Evolutionary conservation across 2,113 vertebrate genomes (phyloP).

Genomic region (Cisticola juncidis): DNA sequence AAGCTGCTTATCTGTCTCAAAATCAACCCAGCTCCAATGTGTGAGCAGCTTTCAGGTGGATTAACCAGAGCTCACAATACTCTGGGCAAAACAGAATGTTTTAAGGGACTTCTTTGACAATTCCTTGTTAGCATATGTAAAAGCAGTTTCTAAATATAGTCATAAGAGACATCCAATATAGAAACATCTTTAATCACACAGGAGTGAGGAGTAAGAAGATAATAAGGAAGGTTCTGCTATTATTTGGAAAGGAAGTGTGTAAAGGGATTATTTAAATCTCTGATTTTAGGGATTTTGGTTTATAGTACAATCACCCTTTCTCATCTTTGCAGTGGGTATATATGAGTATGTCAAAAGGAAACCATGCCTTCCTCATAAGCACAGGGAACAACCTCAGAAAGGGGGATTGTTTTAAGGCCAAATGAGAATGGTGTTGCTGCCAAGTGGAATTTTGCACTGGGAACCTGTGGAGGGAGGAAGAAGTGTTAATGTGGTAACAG

Average conservation of each 20-base stretch:
- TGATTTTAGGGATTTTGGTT: not conserved
- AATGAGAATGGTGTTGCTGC: not conserved
- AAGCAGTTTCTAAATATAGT: not conserved
- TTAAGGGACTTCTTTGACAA: not conserved
- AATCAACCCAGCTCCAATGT: not conserved
- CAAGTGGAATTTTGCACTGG: not conserved
- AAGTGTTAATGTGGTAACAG: slow-evolving; percentile 25
- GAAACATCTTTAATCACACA: not conserved
- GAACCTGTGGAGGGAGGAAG: not conserved
- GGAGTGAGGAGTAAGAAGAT: not conserved
- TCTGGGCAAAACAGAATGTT: not conserved
- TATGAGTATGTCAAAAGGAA: not conserved
- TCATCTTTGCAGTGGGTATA: not conserved
- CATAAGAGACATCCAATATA: not conserved
- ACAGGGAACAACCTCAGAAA: not conserved
- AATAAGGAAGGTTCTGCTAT: not conserved
- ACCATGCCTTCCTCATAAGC: not conserved
- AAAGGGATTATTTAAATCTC: not conserved
- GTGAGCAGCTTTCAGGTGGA: not conserved
- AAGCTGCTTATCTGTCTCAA: not conserved
- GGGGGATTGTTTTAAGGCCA: not conserved
- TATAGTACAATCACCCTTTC: not conserved
- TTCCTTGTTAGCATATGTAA: not conserved
- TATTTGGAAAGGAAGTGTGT: not conserved
- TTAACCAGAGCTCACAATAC: not conserved